phyloP scores from a whole-genome alignment of 2,888 invertebrate species.

The Dorcus hopei region DNA sequence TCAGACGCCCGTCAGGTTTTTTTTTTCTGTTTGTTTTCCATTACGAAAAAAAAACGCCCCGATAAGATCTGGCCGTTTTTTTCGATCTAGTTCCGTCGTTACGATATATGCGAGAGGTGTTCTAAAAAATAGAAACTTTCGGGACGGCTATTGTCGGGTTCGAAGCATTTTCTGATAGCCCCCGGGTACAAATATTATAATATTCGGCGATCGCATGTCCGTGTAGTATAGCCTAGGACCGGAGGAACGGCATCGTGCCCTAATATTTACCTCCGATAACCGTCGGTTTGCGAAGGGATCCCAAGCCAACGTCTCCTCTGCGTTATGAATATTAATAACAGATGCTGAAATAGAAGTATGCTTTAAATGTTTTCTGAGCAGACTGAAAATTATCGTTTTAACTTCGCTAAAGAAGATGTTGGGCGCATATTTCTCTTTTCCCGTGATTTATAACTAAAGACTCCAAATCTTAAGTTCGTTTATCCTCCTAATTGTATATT shows the following conservation, averaged over 20 bases:
- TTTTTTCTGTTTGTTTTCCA: background rate
- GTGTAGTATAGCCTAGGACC: background rate
- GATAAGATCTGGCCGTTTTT: conserved; percentile 1
- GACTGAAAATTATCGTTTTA: too few relatives aligned
- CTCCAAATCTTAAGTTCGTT: too few relatives aligned
- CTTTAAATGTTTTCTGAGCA: too few relatives aligned
- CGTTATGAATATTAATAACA: conserved; percentile 3
- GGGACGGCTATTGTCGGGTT: conserved; percentile 6
- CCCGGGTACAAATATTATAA: conserved; percentile 21
- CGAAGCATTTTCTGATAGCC: conserved; percentile 22
- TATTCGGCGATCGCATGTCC: conserved; percentile 26
- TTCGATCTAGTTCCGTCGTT: background rate
- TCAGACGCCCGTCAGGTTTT: background rate
- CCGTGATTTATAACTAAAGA: too few relatives aligned
- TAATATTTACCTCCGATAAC: conserved; percentile 1
- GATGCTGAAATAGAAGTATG: background rate
- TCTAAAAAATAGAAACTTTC: background rate
- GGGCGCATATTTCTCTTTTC: too few relatives aligned
- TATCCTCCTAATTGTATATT: too few relatives aligned
- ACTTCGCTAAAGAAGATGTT: too few relatives aligned
- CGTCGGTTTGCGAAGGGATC: background rate
- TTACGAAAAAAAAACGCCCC: background rate
- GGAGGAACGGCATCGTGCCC: background rate
- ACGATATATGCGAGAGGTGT: background rate
- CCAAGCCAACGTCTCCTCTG: background rate